Evolutionary conservation across 1,140 invertebrate species (phyloP).

Genomic region (Zaprionus taronus): DNA sequence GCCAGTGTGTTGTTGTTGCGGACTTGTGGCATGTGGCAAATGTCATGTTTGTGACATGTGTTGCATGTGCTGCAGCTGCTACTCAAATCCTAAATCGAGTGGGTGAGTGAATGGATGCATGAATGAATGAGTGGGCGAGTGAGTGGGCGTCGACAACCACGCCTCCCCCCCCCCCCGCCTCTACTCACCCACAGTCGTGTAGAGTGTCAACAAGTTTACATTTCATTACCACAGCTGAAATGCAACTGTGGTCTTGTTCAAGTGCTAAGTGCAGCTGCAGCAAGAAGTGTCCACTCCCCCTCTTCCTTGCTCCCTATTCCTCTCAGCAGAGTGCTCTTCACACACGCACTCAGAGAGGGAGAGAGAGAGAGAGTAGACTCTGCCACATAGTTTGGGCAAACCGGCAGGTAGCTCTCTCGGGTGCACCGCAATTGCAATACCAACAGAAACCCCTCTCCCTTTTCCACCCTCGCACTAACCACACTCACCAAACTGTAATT

Average conservation of each 20-base stretch:
- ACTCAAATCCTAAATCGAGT: slow-evolving; percentile 23
- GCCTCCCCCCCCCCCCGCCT: background rate
- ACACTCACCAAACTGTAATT: slow-evolving; percentile 7
- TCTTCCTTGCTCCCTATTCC: background rate
- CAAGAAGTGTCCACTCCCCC: slow-evolving; percentile 12
- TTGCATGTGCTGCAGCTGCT: slow-evolving; percentile 4
- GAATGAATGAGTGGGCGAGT: slow-evolving; percentile 12
- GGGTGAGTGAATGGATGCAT: slow-evolving; percentile 1
- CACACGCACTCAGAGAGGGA: background rate
- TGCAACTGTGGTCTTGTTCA: slow-evolving; percentile 39
- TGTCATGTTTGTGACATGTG: slow-evolving; percentile 1
- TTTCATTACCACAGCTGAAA: slow-evolving; percentile 58
- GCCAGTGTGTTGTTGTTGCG: no score
- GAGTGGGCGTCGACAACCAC: background rate
- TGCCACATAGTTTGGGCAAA: slow-evolving; percentile 8
- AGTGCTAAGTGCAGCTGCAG: slow-evolving; percentile 28
- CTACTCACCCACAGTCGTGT: background rate
- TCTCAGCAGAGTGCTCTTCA: slow-evolving; percentile 11
- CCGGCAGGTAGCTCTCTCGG: slow-evolving; percentile 10
- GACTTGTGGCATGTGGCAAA: background rate
- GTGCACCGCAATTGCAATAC: slow-evolving; percentile 1
- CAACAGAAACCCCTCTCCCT: background rate
- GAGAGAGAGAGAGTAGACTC: background rate
- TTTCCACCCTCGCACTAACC: background rate
- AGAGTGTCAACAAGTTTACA: slow-evolving; percentile 34